Evolutionary conservation across 2,113 vertebrate genomes (phyloP).

Genomic region (Setophaga coronata): DNA sequence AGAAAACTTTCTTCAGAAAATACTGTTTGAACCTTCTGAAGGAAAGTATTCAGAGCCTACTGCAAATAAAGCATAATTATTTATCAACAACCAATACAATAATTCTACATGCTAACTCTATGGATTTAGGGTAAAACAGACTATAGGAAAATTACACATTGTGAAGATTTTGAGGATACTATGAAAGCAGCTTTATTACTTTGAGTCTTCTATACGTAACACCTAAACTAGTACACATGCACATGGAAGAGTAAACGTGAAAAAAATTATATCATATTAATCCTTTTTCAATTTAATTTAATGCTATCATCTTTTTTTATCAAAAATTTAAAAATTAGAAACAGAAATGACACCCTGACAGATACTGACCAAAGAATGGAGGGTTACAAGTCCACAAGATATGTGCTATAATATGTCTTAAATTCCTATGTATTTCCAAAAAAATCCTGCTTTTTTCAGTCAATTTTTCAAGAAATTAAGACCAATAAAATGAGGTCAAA

Average conservation of each 20-base stretch:
- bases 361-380: neutral
- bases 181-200: neutral
- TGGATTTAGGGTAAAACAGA: neutral
- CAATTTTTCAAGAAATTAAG: neutral
- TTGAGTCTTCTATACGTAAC: neutral
- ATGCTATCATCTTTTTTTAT: neutral
- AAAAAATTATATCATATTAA: neutral
- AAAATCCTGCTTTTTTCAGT: neutral
- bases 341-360: neutral
- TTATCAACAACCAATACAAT: neutral
- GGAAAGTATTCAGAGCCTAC: neutral
- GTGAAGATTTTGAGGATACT: neutral
- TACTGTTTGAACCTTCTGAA: neutral
- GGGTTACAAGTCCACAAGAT: neutral
- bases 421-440: neutral
- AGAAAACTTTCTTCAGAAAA: constrained; percentile 27
- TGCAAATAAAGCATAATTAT: neutral
- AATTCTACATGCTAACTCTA: neutral
- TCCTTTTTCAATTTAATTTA: neutral
- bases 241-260: neutral
- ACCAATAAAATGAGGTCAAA: neutral
- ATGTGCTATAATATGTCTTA: neutral
- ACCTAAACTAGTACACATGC: neutral
- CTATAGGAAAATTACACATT: neutral
- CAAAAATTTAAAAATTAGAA: neutral